Evolutionary conservation across 1,140 invertebrate species (phyloP).

Genomic region (Linepithema humile): DNA sequence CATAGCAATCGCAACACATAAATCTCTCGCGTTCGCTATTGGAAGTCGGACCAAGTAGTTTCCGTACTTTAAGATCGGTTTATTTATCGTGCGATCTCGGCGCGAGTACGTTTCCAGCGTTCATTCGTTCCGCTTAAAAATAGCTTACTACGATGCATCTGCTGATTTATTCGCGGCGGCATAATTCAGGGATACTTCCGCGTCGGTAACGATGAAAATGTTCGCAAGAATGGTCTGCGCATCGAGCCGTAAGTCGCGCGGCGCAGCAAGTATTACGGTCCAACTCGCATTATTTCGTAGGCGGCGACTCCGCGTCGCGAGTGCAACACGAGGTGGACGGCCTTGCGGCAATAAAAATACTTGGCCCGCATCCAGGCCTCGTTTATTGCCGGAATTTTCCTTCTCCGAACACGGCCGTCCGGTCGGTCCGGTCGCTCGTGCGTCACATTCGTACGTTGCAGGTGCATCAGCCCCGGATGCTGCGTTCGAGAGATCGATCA

Average conservation of each 20-base stretch:
- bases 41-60: conserved; percentile 51
- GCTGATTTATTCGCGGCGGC: conserved; percentile 54
- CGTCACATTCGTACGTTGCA: conserved; percentile 52
- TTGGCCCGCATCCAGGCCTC: conserved; percentile 66
- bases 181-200: conserved; percentile 56
- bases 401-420: conserved; percentile 38
- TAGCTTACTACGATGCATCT: conserved; percentile 45
- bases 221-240: conserved; percentile 67
- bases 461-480: conserved; percentile 33
- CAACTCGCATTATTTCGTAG: conserved; percentile 68
- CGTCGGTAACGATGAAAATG: conserved; percentile 63
- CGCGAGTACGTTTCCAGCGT: background rate
- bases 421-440: conserved; percentile 50
- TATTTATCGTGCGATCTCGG: conserved; percentile 51
- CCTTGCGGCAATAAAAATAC: conserved; percentile 69
- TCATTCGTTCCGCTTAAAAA: conserved; percentile 44
- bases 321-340: conserved; percentile 38
- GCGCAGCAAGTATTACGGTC: conserved; percentile 62
- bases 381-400: conserved; percentile 72
- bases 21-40: conserved; percentile 51
- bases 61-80: conserved; percentile 55
- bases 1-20: conserved; percentile 28
- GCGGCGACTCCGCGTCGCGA: conserved; percentile 40
- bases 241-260: conserved; percentile 62
- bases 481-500: background rate